A percentile compares a stretch with the other conserved stretches of the same genome.
These are phyloP conservation scores for Tribolium madens DNA, from an alignment of 1,140 invertebrate species.

Conservation along the genomic window DNA sequence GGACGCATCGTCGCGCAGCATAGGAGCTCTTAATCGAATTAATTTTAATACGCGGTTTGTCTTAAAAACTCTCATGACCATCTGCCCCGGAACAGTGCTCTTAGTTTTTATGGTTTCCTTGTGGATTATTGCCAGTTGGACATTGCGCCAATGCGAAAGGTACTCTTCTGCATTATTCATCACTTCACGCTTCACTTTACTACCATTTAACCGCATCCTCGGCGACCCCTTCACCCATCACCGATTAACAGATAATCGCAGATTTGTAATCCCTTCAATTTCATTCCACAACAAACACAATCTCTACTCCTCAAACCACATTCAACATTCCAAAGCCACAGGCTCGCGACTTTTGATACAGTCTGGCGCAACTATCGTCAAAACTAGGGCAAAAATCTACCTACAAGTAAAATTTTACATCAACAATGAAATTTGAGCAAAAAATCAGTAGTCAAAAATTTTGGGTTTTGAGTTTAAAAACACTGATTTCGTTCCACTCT, in stretches of 20 bases:
- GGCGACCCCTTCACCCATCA: slow-evolving; percentile 1
- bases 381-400: too few relatives aligned
- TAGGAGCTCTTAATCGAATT: slow-evolving; percentile 98
- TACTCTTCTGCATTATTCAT: slow-evolving; percentile 66
- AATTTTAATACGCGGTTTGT: slow-evolving; percentile 99
- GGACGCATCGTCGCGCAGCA: slow-evolving; percentile 93
- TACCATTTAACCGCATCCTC: slow-evolving; percentile 19
- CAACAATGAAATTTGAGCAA: too few relatives aligned
- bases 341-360: neutral
- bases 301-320: too few relatives aligned
- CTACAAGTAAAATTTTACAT: too few relatives aligned
- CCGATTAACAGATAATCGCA: neutral
- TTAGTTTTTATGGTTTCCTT: slow-evolving; percentile 98
- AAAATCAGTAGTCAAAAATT: too few relatives aligned
- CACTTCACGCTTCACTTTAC: slow-evolving; percentile 5
- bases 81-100: slow-evolving; percentile 98
- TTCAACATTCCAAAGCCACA: too few relatives aligned
- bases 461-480: too few relatives aligned
- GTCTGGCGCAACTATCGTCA: neutral
- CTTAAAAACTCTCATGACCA: slow-evolving; percentile 99
- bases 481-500: too few relatives aligned
- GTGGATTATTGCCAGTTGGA: slow-evolving; percentile 99
- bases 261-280: neutral
- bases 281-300: neutral
- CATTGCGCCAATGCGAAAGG: slow-evolving; percentile 98